Percentiles rank a stretch among this genome's conserved stretches.
Evolutionary conservation across 2,888 invertebrate species (phyloP).

Genomic region (Parochlus steinenii): DNA sequence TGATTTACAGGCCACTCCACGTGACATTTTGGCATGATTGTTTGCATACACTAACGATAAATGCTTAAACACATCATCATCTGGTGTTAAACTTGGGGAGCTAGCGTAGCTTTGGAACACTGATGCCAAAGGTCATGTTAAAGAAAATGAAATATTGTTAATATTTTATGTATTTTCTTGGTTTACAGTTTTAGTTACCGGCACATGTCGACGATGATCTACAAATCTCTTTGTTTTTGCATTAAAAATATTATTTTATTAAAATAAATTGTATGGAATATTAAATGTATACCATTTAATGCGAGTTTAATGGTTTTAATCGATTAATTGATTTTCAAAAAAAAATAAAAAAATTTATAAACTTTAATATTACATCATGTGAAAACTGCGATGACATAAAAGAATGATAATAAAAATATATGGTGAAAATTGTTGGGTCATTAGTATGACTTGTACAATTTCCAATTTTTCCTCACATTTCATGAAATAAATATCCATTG

Average conservation of each 20-base stretch:
- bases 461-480: no score
- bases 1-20: conserved; percentile 65
- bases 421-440: no score
- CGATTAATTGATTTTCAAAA: no score
- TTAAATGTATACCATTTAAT: conserved; percentile 1
- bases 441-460: no score
- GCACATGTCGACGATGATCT: conserved; percentile 56
- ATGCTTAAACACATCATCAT: conserved; percentile 83
- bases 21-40: conserved; percentile 78
- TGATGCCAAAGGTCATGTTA: conserved; percentile 45
- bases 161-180: background rate
- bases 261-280: background rate
- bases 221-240: conserved; percentile 44
- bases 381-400: no score
- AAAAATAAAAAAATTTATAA: no score
- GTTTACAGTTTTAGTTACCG: conserved; percentile 39
- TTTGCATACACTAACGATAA: conserved; percentile 69
- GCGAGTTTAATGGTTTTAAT: no score
- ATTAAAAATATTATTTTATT: background rate
- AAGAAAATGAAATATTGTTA: conserved; percentile 8
- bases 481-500: no score
- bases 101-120: conserved; percentile 77
- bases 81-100: conserved; percentile 69
- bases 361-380: no score
- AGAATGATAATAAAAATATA: no score